Percentiles rank a stretch among this genome's conserved stretches.
phyloP scores from a whole-genome alignment of 2,888 invertebrate species.

The Thecophora atra region DNA sequence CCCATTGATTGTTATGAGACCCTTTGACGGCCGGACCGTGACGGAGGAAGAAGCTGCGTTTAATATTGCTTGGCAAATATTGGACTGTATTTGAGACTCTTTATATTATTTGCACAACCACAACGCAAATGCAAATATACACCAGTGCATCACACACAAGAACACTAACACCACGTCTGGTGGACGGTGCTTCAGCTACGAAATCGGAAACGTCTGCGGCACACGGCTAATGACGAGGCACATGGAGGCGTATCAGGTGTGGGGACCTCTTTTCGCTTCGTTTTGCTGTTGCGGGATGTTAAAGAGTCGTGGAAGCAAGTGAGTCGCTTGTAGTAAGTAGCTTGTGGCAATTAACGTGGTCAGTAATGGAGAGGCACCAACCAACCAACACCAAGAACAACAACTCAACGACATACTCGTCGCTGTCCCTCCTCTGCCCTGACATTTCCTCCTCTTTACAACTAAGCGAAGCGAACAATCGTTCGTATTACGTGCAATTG shows the following conservation, averaged over 20 bases:
- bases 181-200: not conserved
- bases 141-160: conserved; percentile 7
- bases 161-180: not conserved
- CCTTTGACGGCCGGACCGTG: conserved; percentile 6
- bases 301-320: conserved; percentile 15
- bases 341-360: conserved; percentile 36
- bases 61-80: conserved; percentile 31
- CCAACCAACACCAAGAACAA: not conserved
- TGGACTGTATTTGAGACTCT: conserved; percentile 23
- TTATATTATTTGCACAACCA: conserved; percentile 32
- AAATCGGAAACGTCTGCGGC: conserved; percentile 8
- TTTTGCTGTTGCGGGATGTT: conserved; percentile 14
- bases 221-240: too few species aligned
- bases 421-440: too few species aligned
- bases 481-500: conserved; percentile 6
- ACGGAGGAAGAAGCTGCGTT: conserved; percentile 17
- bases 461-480: not conserved
- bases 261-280: conserved; percentile 1
- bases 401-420: conserved; percentile 17
- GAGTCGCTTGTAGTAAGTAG: not conserved
- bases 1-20: conserved; percentile 5
- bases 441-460: too few species aligned
- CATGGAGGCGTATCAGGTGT: conserved; percentile 4
- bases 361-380: conserved; percentile 29
- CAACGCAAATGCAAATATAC: conserved; percentile 33